phyloP scores from a whole-genome alignment of 2,888 invertebrate species.

The Rhabditoides inermis region DNA sequence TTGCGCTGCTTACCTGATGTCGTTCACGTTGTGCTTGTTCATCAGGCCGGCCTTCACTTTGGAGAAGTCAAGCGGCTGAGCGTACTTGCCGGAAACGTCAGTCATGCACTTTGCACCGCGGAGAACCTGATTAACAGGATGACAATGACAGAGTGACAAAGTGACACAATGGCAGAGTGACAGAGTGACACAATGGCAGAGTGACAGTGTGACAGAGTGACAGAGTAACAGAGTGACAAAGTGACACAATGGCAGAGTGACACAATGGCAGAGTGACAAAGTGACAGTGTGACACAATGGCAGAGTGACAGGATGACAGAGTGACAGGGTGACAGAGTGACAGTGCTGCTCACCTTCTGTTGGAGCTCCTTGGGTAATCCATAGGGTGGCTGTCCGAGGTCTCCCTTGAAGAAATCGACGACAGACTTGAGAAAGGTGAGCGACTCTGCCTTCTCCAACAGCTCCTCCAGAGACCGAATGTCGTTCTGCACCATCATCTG shows the following conservation, averaged over 20 bases:
- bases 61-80: conserved; percentile 75
- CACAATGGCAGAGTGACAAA: too few relatives aligned
- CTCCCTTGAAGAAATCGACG: conserved; percentile 82
- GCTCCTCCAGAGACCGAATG: conserved; percentile 70
- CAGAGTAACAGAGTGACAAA: too few relatives aligned
- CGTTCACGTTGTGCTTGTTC: conserved; percentile 70
- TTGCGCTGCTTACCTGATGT: too few relatives aligned
- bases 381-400: conserved; percentile 83
- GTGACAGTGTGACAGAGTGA: too few relatives aligned
- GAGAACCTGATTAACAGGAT: conserved; percentile 7
- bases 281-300: too few relatives aligned
- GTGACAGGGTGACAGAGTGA: too few relatives aligned
- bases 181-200: too few relatives aligned
- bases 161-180: too few relatives aligned
- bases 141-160: not conserved
- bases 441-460: conserved; percentile 77
- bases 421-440: conserved; percentile 92
- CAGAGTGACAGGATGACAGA: too few relatives aligned
- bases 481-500: conserved; percentile 99
- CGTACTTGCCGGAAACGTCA: conserved; percentile 76
- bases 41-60: conserved; percentile 68
- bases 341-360: conserved; percentile 65
- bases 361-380: conserved; percentile 93
- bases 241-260: too few relatives aligned
- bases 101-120: conserved; percentile 63